Evolutionary conservation across 2,888 invertebrate genomes (phyloP), one percentile per base, ranked within the genome.

Genomic region (Meteorus colon): DNA sequence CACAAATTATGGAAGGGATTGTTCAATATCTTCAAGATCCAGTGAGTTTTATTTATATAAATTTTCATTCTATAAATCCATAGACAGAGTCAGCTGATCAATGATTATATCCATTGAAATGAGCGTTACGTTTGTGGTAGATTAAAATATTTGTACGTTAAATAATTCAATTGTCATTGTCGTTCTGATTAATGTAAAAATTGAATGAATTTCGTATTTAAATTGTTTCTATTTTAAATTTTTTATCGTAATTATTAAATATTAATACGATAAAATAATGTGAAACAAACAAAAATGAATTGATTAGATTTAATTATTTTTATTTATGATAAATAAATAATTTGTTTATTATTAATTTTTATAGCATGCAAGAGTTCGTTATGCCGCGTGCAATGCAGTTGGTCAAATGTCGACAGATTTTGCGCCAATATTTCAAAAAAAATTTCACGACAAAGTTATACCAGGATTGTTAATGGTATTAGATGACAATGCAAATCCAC

Each of bases 331-430:
- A 8, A 70, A 24, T 8, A 62, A 24, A 41, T 27, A 41, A 48
- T 72, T 45, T 10, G 31, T 67, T 14, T 45, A 67, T 71, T 12
- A 6, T 51, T 62, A 24, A 14, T 34, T 41, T 83, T 85, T 87
- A 62, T 90, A 96, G 93, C 97, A 97, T 89, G 97, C 97, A 0
- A 92, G 97, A 81, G 98, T 98, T 0, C 92, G 99, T 76, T 98
- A 98, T 88, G 99, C 99, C 4, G 97, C 98, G 27, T 99, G 99
- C 88, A 99, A 99, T 90, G 98, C 99, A 27, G 93, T 99, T 63
- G 99, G 99, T 10, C 99, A 99, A 90, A 97, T 99, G 97, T 96
- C 98, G 0, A 97, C 98, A 0, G 99, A 99, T 91, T 99, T 99
- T 91, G 98, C 98, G 3, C 98, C 98, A 1, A 92, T 93, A 14